Base-by-base conservation (phyloP, 2,888 invertebrate species). In the Drosophila falleni region DNA sequence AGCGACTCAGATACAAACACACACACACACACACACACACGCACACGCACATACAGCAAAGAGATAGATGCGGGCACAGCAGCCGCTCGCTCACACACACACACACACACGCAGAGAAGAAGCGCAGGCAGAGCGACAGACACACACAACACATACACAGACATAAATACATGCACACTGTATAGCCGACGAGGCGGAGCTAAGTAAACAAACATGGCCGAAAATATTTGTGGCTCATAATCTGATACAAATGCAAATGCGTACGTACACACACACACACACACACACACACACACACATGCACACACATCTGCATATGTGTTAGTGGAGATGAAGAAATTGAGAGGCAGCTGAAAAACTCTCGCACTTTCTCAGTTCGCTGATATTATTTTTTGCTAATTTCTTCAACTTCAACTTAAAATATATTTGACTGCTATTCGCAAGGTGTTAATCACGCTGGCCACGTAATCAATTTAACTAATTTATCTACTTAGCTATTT, bases 151-250 rank as follows among this genome's bases (percentile, higher is more conserved):
- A 66, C 64, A 68, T 56, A 74, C 54, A 54, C 29, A 60, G 47
- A 62, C 53, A 62, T 16, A 63, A 49, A 39, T 62, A 46, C 51
- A 71, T 77, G 65, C 80, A 71, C 59, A 72, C 71, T 77, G 50
- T 55, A 71, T 58, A 71, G 78, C 81, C 85, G 87, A 87, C 88
- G 88, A 92, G 91, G 91, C 91, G 91, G 92, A 91, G 92, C 91
- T 87, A 91, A 89, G 90, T 87, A 91, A 92, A 91, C 91, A 92
- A 92, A 90, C 89, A 92, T 91, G 91, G 91, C 91, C 92, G 91
- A 91, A 91, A 90, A 89, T 90, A 87, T 87, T 90, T 89, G 89
- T 78, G 89, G 81, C 90, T 84, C 81, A 89, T 90, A 89, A 90
- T 89, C 90, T 85, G 89, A 88, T 87, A 87, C 86, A 89, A 89